Evolutionary conservation across 2,797 vertebrate species (phyloP).

Genomic region (Echeneis naucrates): DNA sequence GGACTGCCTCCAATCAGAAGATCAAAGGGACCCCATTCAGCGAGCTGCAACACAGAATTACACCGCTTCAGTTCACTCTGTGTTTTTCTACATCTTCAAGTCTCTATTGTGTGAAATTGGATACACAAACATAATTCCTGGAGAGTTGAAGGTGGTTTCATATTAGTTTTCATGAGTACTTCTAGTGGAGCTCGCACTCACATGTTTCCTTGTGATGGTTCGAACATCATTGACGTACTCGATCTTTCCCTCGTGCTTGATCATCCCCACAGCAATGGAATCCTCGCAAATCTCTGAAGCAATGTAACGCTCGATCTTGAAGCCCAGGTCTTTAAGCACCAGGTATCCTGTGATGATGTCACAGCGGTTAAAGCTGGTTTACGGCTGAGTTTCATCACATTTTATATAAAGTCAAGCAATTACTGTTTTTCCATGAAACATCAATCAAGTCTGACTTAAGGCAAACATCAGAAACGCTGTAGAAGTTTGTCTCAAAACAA

Average conservation of each 20-base stretch:
- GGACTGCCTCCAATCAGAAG: slow-evolving; percentile 95
- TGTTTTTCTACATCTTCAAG: background rate
- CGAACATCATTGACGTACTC: slow-evolving; percentile 92
- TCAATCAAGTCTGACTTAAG: background rate
- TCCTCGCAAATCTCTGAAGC: slow-evolving; percentile 95
- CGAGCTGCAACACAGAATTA: slow-evolving; percentile 82
- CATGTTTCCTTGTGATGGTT: slow-evolving; percentile 92
- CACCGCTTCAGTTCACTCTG: background rate
- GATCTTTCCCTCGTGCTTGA: slow-evolving; percentile 91
- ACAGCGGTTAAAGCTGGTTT: background rate
- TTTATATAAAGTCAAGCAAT: background rate
- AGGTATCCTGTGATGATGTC: slow-evolving; percentile 86
- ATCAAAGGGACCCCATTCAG: slow-evolving; percentile 97
- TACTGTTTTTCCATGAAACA: background rate
- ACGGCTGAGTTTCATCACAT: background rate
- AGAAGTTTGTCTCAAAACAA: background rate
- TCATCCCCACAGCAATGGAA: slow-evolving; percentile 88
- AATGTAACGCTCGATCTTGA: slow-evolving; percentile 92
- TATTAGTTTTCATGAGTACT: background rate
- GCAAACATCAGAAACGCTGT: background rate
- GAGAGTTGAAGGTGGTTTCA: background rate
- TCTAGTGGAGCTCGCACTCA: slow-evolving; percentile 73
- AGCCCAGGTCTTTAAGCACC: slow-evolving; percentile 92
- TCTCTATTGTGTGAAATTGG: background rate
- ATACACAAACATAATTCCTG: background rate